phyloP scores from a whole-genome alignment of 2,797 vertebrate species.

The Poeciliopsis gracilis region DNA sequence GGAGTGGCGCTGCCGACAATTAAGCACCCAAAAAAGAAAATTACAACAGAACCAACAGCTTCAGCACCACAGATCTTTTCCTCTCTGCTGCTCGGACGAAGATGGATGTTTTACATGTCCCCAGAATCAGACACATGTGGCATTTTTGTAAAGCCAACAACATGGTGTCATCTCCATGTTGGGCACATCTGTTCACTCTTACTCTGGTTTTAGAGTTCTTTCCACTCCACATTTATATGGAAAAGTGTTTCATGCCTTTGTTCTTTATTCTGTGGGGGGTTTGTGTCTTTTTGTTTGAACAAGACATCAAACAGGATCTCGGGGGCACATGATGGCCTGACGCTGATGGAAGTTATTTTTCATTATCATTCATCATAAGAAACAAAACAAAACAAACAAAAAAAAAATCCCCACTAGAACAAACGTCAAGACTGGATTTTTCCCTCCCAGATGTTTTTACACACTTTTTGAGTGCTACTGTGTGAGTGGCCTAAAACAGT shows the following conservation, averaged over 20 bases:
- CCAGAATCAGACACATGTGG: constrained; percentile 74
- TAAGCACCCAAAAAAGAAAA: constrained; percentile 32
- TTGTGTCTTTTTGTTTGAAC: constrained; percentile 67
- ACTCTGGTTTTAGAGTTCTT: constrained; percentile 74
- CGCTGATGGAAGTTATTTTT: constrained; percentile 71
- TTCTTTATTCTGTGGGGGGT: constrained; percentile 72
- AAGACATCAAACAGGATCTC: constrained; percentile 60
- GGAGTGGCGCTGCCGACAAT: constrained; percentile 65
- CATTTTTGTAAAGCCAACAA: constrained; percentile 68
- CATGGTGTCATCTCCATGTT: constrained; percentile 78
- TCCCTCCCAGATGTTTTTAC: background rate
- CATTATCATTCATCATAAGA: constrained; percentile 37
- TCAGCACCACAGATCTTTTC: constrained; percentile 60
- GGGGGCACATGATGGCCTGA: constrained; percentile 62
- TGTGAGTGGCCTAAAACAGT: background rate
- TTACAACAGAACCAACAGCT: constrained; percentile 46
- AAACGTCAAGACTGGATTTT: constrained; percentile 20
- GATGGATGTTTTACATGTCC: constrained; percentile 64
- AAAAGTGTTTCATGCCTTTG: constrained; percentile 71
- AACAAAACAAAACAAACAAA: constrained; percentile 27
- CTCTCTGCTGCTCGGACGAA: constrained; percentile 49
- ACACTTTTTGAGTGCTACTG: background rate
- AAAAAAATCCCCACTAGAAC: constrained; percentile 11
- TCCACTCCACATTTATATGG: constrained; percentile 77
- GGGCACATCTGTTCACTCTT: constrained; percentile 76